Evolutionary conservation across 2,113 vertebrate genomes (phyloP).

Genomic region (Xenopus laevis): DNA sequence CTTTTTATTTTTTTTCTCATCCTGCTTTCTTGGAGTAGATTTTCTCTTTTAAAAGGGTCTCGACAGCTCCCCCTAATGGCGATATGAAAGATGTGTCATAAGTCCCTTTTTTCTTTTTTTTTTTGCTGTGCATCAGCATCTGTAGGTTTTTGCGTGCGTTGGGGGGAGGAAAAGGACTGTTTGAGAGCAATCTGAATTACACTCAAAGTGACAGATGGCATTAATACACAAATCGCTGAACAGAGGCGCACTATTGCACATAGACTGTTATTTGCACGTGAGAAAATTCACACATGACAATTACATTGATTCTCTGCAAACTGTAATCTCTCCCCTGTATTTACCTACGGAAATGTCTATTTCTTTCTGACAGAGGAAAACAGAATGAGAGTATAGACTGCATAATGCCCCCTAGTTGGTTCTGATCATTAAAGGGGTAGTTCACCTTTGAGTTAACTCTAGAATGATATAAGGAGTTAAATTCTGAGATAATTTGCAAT

Average conservation of each 20-base stretch:
- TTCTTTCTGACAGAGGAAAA: no score
- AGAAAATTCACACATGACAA: not conserved
- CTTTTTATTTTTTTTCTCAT: not conserved
- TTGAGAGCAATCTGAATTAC: conserved; percentile 46
- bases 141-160: not conserved
- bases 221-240: not conserved
- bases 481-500: no score
- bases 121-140: conserved; percentile 16
- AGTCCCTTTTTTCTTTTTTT: no score
- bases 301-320: not conserved
- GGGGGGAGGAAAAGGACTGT: conserved; percentile 47
- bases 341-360: no score
- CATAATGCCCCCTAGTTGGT: no score
- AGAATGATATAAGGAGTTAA: no score
- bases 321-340: not conserved
- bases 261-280: not conserved
- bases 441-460: no score
- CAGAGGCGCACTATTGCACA: not conserved
- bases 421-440: no score
- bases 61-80: conserved; percentile 94
- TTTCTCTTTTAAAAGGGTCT: conserved; percentile 66
- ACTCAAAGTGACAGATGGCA: not conserved
- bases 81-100: conserved; percentile 57
- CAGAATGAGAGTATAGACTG: no score
- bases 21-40: not conserved